Evolutionary conservation across 2,113 vertebrate genomes (phyloP).

Genomic region (Gymnorhina tibicen): DNA sequence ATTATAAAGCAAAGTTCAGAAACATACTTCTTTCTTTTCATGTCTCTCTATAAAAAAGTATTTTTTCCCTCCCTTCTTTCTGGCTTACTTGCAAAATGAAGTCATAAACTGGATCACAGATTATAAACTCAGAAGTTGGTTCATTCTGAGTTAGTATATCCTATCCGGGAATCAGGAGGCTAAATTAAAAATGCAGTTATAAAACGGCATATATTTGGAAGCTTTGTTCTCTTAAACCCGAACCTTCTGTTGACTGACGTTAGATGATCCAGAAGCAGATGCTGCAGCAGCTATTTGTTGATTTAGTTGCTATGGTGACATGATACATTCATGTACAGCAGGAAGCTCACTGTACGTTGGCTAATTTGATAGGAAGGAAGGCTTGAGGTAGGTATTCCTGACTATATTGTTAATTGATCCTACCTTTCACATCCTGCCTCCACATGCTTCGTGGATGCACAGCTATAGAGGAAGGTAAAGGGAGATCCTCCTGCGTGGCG

Average conservation of each 20-base stretch:
- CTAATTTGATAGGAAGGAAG: constrained; percentile 72
- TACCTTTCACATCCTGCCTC: constrained; percentile 59
- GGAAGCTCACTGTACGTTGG: constrained; percentile 68
- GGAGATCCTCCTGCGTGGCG: not conserved
- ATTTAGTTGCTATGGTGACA: constrained; percentile 91
- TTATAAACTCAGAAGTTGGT: not conserved
- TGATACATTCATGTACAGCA: constrained; percentile 72
- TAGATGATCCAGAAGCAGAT: constrained; percentile 71
- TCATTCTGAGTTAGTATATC: not conserved
- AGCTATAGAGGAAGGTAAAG: constrained; percentile 18
- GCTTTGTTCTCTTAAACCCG: constrained; percentile 66
- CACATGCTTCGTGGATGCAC: constrained; percentile 11
- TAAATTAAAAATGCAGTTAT: constrained; percentile 53
- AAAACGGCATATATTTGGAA: constrained; percentile 60
- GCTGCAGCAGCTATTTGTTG: constrained; percentile 84
- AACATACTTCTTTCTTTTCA: not conserved
- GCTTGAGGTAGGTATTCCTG: constrained; percentile 71
- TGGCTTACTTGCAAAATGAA: not conserved
- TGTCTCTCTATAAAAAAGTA: not conserved
- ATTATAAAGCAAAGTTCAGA: not conserved
- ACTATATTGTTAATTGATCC: constrained; percentile 71
- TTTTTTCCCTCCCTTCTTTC: not conserved
- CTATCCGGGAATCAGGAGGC: constrained; percentile 8
- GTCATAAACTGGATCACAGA: not conserved
- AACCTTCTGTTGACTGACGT: constrained; percentile 67